Evolutionary conservation across 1,140 invertebrate genomes (phyloP), one percentile per base, ranked within the genome.

Genomic region (Lordiphosa stackelbergi): DNA sequence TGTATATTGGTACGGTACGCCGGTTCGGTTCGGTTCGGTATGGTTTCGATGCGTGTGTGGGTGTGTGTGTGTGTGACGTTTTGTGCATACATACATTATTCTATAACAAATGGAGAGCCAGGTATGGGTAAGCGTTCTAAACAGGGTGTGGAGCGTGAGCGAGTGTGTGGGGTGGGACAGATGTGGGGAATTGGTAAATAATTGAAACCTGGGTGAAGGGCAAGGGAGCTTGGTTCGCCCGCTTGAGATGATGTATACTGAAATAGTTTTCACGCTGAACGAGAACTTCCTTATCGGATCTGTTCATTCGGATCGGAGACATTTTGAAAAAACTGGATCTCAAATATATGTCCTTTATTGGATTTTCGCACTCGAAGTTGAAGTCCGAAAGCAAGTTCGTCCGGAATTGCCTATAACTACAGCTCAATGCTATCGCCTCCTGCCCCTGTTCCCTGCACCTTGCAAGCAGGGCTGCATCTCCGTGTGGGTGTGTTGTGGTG

Each of bases 401-500:
- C 22, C 22, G 22, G 22, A 24, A 24, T 24, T 24, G 22, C 22
- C 22, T 24, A 24, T 24, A 6, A 24, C 22, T 24, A 24, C 5
- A 6, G 5, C 28, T 31, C 28, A 31, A 31, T 31, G 28, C 28
- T 31, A 31, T 31, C 28, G 28, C 24, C 11, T 46, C 24, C 11
- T 46, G 24, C 19, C 43, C 43, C 43, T 13, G 31, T 19, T 8
- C 43, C 28, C 24, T 46, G 22, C 12, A 46, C 12, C 43, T 31
- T 46, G 43, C 24, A 31, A 34, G 43, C 43, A 31, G 24, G 28
- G 31, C 9, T 46, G 43, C 43, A 34, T 34, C 28, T 46, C 24
- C 31, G 43, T 61, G 16, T 49, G 11, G 36, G 53, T 64, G 36
- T 47, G 41, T 47, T 62, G 45, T 64, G 28, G 28, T 31, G 28